Evolutionary conservation across 2,888 invertebrate species (phyloP).

Genomic region (Alsophila aescularia): DNA sequence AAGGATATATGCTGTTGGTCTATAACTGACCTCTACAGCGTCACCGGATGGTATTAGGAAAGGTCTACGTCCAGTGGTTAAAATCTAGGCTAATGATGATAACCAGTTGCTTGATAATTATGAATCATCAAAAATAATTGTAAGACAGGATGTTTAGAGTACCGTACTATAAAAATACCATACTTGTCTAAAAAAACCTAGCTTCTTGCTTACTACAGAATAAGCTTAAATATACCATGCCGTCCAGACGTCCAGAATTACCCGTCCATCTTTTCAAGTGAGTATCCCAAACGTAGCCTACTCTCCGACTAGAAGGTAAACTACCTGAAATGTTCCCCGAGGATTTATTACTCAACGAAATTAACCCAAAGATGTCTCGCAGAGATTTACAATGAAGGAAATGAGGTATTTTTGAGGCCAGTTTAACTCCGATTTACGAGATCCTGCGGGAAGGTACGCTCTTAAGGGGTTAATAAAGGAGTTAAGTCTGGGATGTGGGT

Average conservation of each 20-base stretch:
- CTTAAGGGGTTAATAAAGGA: conserved; percentile 34
- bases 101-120: no score
- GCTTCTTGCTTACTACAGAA: neutral
- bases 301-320: conserved; percentile 36
- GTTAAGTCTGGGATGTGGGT: conserved; percentile 16
- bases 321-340: conserved; percentile 45
- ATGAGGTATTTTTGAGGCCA: conserved; percentile 69
- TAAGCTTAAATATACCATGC: neutral
- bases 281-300: conserved; percentile 20
- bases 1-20: no score
- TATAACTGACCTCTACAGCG: no score
- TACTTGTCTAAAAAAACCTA: no score
- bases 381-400: conserved; percentile 75
- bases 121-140: no score
- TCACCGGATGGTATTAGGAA: no score
- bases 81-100: no score
- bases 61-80: no score
- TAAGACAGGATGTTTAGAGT: no score
- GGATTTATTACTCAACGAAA: conserved; percentile 74
- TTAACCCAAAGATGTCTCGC: conserved; percentile 72
- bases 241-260: neutral
- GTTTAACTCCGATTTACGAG: conserved; percentile 53
- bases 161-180: no score
- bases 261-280: neutral
- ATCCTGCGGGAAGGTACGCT: conserved; percentile 25